These are phyloP conservation scores for Meloidogyne exigua DNA, from an alignment of 1,140 invertebrate species.

Conservation along the genomic window DNA sequence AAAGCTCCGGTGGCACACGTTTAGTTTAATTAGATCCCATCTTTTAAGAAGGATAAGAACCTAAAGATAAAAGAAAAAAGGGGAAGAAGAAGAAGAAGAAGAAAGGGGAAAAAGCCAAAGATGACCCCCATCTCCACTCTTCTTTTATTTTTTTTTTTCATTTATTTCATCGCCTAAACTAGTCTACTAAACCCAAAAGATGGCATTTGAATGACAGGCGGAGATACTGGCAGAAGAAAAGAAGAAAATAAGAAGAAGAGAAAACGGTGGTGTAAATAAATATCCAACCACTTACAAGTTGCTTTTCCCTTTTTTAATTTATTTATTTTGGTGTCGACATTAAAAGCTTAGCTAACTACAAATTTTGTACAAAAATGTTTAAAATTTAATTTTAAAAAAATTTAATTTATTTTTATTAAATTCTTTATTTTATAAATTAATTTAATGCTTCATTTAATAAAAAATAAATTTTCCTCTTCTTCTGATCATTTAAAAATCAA, in stretches of 20 bases:
- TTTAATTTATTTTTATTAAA: neutral
- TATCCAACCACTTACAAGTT: neutral
- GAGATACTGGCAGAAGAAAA: neutral
- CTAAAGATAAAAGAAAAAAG: neutral
- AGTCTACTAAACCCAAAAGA: neutral
- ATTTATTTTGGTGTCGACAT: conserved; percentile 2
- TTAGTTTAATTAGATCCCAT: conserved; percentile 27
- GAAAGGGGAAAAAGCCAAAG: neutral
- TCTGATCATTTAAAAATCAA: neutral
- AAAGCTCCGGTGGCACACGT: neutral
- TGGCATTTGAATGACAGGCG: neutral
- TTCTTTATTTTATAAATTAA: neutral
- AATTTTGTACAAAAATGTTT: conserved; percentile 1
- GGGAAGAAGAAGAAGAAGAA: neutral
- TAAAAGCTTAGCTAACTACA: neutral
- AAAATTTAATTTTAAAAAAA: neutral
- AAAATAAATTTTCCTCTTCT: no score
- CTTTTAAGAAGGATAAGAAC: neutral
- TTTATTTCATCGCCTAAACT: conserved; percentile 20
- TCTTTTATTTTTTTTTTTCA: neutral
- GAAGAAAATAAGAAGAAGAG: neutral
- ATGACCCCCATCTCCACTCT: no score
- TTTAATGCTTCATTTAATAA: neutral
- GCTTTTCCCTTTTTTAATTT: neutral
- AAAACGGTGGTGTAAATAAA: neutral